Base-by-base conservation (phyloP, 2,888 invertebrate species). In the Nemotelus nigrinus region DNA sequence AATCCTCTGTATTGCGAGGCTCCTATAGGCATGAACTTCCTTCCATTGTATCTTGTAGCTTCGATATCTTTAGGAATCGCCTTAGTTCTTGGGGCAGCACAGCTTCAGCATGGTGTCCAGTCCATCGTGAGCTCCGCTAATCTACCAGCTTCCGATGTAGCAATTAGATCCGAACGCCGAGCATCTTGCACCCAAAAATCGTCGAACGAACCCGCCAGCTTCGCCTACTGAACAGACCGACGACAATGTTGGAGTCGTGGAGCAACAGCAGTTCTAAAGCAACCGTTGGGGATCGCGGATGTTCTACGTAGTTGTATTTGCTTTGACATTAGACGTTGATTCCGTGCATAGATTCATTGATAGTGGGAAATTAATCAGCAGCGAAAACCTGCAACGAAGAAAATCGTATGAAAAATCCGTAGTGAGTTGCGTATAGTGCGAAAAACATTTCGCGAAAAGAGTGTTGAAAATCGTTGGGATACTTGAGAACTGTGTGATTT, bases 221-320 rank as follows among this genome's bases (percentile, higher is more conserved):
- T 53, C 55, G 25, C 25, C 25, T 25, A 25, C 25, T 25, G 70
- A 70, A 47, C 47, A 55, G 43, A 6, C 41, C 55, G 41, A 43
- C 70, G 39, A 43, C 50, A 39, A 53, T 10, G 70, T 44, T 65
- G 65, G 65, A 65, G 53, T 55, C 55, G 47, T 70, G 70, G 41
- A 65, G 25, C 53, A 63, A 43, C 55, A 10, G 25, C 70, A 70
- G 70, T 70, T 50, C 53, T 25, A 55, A 70, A 70, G 70, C 70
- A 70, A 70, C 53, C 70, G 70, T 70, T 70, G 70, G 25, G 2
- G 55, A 55, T 55, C 53, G 70, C 55, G 70, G 70, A 70, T 55
- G 70, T 39, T 39, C 43, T 60, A 7, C 41, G 25, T 58, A 58
- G 8, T 25, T 25, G 50, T 8, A 50, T 50, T 50, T 8, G 50